Percentiles rank a stretch among this genome's conserved stretches.
Conservation (phyloP, 2,113 vertebrate species). For the Regulus satrapa region DNA sequence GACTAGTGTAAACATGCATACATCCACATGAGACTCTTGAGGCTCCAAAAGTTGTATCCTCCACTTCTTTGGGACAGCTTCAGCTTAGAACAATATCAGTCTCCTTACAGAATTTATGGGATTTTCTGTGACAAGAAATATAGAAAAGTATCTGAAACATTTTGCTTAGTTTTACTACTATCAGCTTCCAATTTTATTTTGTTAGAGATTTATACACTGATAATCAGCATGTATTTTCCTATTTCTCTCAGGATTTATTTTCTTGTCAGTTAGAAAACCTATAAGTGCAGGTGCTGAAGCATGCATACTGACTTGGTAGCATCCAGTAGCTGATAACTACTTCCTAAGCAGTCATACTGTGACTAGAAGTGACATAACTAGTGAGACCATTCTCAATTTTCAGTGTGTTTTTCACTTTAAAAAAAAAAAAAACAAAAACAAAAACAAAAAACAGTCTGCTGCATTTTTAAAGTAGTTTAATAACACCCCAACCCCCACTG, state of each 20-base stretch:
- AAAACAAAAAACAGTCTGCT: not conserved
- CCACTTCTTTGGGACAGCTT: not conserved
- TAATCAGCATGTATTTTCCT: not conserved
- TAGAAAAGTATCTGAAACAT: not conserved
- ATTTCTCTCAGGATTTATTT: not conserved
- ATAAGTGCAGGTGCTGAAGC: not conserved
- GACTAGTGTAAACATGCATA: not conserved
- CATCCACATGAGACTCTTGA: not conserved
- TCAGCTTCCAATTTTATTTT: not conserved
- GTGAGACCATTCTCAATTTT: not conserved
- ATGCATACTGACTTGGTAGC: not conserved
- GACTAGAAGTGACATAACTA: not conserved
- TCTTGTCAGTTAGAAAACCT: not conserved
- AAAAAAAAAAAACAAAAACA: no score
- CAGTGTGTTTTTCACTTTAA: not conserved
- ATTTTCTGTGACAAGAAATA: not conserved
- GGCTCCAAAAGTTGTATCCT: not conserved
- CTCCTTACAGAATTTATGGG: not conserved
- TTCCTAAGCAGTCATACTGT: not conserved
- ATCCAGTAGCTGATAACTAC: not conserved
- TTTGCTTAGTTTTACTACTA: not conserved
- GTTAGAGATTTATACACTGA: not conserved
- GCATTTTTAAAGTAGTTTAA: not conserved
- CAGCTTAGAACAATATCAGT: not conserved
- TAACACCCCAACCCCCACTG: fast-evolving